phyloP scores from a whole-genome alignment of 2,113 vertebrate genomes.

The Eudyptes chrysolophus region DNA sequence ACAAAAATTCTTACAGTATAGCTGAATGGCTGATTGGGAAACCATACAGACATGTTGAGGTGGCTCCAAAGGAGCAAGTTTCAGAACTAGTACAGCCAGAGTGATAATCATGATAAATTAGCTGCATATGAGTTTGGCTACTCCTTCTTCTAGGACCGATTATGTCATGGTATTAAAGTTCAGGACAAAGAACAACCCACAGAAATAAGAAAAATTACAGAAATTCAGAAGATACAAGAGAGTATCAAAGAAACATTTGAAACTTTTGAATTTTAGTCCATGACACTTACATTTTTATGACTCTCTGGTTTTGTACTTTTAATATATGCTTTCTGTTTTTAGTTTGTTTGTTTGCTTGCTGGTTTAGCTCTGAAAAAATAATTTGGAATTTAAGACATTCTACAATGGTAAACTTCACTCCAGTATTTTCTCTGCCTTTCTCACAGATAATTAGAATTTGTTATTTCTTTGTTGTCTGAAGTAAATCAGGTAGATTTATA shows the following conservation, averaged over 20 bases:
- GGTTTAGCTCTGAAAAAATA: not conserved
- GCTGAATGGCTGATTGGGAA: not conserved
- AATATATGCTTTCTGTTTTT: rapidly evolving
- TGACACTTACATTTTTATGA: not conserved
- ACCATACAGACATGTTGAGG: not conserved
- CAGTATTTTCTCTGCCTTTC: not conserved
- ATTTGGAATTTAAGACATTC: not conserved
- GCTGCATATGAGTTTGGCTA: not conserved
- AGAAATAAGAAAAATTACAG: not conserved
- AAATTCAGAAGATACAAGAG: not conserved
- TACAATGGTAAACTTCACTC: not conserved
- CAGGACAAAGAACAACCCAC: not conserved
- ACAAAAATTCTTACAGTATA: not conserved
- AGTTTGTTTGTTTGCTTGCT: not conserved
- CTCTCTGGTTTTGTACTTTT: not conserved
- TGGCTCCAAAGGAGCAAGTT: not conserved
- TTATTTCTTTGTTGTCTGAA: not conserved
- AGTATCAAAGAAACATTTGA: not conserved
- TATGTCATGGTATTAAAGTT: not conserved
- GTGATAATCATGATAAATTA: not conserved
- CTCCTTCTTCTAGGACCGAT: not conserved
- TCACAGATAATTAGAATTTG: not conserved
- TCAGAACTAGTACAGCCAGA: not conserved
- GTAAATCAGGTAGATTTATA: not conserved
- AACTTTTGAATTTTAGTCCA: not conserved